Conservation (phyloP, 2,888 invertebrate genomes). For the Drosophila maculinotata region DNA sequence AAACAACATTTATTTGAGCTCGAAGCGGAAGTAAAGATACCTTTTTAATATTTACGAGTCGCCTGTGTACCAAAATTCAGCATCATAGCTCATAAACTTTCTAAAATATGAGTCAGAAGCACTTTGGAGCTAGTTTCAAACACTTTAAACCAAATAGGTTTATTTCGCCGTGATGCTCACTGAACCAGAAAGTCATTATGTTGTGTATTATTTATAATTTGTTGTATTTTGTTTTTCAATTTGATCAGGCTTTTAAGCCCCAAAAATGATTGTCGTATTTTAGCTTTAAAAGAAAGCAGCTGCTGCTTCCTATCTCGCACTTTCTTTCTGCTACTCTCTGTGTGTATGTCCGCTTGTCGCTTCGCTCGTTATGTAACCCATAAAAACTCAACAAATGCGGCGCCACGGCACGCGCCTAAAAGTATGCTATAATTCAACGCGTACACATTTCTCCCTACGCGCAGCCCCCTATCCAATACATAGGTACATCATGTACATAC, state of each 20-base stretch:
- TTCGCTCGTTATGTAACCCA: slow-evolving; percentile 77
- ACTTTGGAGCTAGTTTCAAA: neutral
- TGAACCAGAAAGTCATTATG: slow-evolving; percentile 30
- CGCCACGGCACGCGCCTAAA: slow-evolving; percentile 79
- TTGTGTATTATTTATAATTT: slow-evolving; percentile 23
- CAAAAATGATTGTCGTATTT: slow-evolving; percentile 49
- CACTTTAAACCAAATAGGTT: neutral
- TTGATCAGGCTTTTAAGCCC: slow-evolving; percentile 33
- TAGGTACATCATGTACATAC: slow-evolving; percentile 14
- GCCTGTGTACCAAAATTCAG: too few species aligned
- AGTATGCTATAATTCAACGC: slow-evolving; percentile 80
- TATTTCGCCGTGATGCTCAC: neutral
- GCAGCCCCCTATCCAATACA: too few species aligned
- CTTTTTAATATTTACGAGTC: too few species aligned
- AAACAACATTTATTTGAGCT: too few species aligned
- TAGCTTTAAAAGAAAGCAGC: slow-evolving; percentile 33
- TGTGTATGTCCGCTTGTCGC: slow-evolving; percentile 65
- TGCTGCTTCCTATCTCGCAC: slow-evolving; percentile 12
- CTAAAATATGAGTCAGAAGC: neutral
- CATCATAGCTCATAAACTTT: neutral
- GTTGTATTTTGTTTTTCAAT: slow-evolving; percentile 17
- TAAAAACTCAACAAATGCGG: slow-evolving; percentile 74
- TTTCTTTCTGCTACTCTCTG: slow-evolving; percentile 11
- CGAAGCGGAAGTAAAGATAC: too few species aligned
- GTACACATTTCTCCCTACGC: slow-evolving; percentile 37